These are phyloP conservation scores for Dilophus febrilis DNA, from an alignment of 2,888 invertebrate genomes.

Conservation along the genomic window DNA sequence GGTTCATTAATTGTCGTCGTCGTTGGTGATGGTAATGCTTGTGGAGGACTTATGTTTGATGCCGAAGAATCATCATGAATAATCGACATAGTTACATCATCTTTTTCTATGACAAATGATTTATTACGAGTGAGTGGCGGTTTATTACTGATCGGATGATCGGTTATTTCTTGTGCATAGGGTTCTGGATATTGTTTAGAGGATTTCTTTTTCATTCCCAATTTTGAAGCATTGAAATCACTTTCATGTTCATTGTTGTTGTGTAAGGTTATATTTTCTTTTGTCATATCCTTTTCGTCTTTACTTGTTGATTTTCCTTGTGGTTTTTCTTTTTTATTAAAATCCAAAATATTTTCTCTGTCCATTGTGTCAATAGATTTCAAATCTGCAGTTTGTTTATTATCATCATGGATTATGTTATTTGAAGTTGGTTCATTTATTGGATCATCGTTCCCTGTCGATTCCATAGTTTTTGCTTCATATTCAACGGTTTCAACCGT, in stretches of 20 bases:
- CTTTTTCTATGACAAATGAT: background rate
- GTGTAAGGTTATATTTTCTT: too few species aligned
- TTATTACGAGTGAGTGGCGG: background rate
- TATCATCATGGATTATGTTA: background rate
- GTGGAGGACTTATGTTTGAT: background rate
- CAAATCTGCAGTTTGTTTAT: background rate
- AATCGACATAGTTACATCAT: background rate
- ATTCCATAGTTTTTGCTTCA: too few species aligned
- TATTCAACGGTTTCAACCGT: too few species aligned
- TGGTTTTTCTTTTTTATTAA: background rate
- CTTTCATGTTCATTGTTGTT: too few species aligned
- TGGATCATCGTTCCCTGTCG: too few species aligned
- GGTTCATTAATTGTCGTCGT: conserved; percentile 11
- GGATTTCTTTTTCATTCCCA: too few species aligned
- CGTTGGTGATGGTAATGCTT: background rate
- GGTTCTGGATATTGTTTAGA: too few species aligned
- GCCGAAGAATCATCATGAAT: too few species aligned
- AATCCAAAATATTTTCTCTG: background rate
- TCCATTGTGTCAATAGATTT: background rate
- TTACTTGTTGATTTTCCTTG: background rate
- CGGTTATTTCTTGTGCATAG: too few species aligned
- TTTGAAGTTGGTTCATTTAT: background rate
- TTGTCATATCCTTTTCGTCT: background rate
- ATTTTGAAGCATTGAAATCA: too few species aligned
- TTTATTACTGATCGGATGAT: too few species aligned